phyloP scores from a whole-genome alignment of 2,888 invertebrate genomes.

The Meloe dianella region DNA sequence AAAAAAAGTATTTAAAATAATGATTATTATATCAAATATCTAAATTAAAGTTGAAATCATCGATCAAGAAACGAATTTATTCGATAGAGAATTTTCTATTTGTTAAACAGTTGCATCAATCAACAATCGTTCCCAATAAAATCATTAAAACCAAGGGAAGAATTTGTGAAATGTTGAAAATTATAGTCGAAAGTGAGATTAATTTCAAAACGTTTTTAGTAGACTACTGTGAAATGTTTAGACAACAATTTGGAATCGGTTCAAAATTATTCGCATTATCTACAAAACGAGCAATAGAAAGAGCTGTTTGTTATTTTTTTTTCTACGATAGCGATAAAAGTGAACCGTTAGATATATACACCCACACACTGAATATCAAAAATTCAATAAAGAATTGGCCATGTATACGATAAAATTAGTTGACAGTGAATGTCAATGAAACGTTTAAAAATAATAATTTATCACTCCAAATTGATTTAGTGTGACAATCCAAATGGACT shows the following conservation, averaged over 20 bases:
- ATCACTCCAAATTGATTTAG: not conserved
- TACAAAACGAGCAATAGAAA: not conserved
- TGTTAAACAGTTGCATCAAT: not conserved
- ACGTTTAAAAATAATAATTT: not conserved
- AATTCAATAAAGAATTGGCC: not conserved
- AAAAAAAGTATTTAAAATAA: not conserved
- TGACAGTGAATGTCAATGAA: not conserved
- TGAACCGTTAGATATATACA: not conserved
- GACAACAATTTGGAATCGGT: not conserved
- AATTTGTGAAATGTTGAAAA: constrained; percentile 1
- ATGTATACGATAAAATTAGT: not conserved
- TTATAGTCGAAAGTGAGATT: constrained; percentile 2
- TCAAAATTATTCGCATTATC: not conserved
- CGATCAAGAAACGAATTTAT: not conserved
- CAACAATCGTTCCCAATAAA: not conserved
- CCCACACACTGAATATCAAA: too few relatives aligned
- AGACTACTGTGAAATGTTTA: not conserved
- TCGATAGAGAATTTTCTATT: not conserved
- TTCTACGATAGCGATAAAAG: not conserved
- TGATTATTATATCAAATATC: not conserved
- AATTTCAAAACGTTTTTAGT: not conserved
- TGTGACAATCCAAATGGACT: not conserved
- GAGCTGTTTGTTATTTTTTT: not conserved
- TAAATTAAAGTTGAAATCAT: not conserved
- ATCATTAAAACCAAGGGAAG: not conserved